Conservation (phyloP, 1,140 invertebrate genomes). For the Cherax quadricarinatus region DNA sequence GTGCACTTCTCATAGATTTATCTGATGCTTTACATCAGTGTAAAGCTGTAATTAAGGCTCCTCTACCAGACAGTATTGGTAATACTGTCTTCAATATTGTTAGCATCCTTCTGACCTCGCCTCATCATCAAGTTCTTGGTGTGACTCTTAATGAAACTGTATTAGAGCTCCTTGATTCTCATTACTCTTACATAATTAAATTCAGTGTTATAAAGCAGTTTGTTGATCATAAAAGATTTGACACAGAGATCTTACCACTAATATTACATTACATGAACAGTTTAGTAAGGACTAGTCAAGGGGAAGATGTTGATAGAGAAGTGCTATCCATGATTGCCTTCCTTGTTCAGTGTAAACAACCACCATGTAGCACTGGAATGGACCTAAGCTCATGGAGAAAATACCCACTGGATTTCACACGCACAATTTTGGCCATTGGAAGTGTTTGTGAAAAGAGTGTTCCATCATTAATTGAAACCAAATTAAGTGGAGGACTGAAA, state of each 20-base stretch:
- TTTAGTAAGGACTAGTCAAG: constrained; percentile 3
- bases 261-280: constrained; percentile 25
- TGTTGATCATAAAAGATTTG: constrained; percentile 50
- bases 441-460: neutral
- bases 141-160: neutral
- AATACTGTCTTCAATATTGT: constrained; percentile 18
- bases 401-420: constrained; percentile 44
- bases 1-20: constrained; percentile 13
- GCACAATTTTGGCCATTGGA: neutral
- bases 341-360: constrained; percentile 36
- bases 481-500: constrained; percentile 43
- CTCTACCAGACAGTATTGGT: constrained; percentile 39
- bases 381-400: constrained; percentile 28
- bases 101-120: constrained; percentile 8
- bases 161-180: constrained; percentile 12
- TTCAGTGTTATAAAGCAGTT: constrained; percentile 22
- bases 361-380: constrained; percentile 33
- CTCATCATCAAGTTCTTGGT: neutral
- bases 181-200: constrained; percentile 28
- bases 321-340: constrained; percentile 32
- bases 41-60: constrained; percentile 9
- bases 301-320: constrained; percentile 22
- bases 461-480: constrained; percentile 38
- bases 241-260: constrained; percentile 40
- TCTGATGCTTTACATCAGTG: constrained; percentile 32